phyloP scores from a whole-genome alignment of 2,888 invertebrate species.

The Lypha dubia region DNA sequence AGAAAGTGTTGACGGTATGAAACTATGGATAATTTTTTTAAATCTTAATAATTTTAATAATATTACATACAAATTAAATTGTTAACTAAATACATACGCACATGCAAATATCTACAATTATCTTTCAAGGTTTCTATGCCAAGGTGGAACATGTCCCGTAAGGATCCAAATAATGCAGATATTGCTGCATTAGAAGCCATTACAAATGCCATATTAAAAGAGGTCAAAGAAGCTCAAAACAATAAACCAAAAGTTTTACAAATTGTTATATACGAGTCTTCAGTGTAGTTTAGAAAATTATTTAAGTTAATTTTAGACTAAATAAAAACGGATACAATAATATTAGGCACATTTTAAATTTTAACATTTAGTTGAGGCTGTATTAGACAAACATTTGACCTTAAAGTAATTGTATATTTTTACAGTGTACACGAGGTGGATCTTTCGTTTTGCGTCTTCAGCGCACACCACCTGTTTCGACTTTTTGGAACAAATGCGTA shows the following conservation, averaged over 20 bases:
- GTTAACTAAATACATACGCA: too few relatives aligned
- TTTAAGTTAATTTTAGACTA: slow-evolving; percentile 46
- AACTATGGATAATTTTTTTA: background rate
- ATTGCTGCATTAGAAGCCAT: slow-evolving; percentile 85
- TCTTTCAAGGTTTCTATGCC: slow-evolving; percentile 88
- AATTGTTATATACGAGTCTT: slow-evolving; percentile 94
- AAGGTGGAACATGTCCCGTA: slow-evolving; percentile 84
- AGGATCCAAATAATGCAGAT: slow-evolving; percentile 86
- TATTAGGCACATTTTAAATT: background rate
- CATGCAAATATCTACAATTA: too few relatives aligned
- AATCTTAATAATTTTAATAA: too few relatives aligned
- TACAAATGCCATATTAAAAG: slow-evolving; percentile 86
- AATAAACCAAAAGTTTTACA: slow-evolving; percentile 86
- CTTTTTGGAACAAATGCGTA: too few relatives aligned
- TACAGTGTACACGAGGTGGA: too few relatives aligned
- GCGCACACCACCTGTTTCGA: too few relatives aligned
- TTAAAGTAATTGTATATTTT: background rate
- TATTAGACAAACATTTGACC: background rate
- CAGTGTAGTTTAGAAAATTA: slow-evolving; percentile 85
- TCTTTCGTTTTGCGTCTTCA: too few relatives aligned
- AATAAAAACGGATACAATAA: slow-evolving; percentile 33
- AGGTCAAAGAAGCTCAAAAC: slow-evolving; percentile 87
- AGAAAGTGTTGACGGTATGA: slow-evolving; percentile 88
- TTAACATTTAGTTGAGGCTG: background rate
- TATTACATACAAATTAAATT: too few relatives aligned